phyloP scores from a whole-genome alignment of 2,888 invertebrate genomes.

The Melanotus villosus region DNA sequence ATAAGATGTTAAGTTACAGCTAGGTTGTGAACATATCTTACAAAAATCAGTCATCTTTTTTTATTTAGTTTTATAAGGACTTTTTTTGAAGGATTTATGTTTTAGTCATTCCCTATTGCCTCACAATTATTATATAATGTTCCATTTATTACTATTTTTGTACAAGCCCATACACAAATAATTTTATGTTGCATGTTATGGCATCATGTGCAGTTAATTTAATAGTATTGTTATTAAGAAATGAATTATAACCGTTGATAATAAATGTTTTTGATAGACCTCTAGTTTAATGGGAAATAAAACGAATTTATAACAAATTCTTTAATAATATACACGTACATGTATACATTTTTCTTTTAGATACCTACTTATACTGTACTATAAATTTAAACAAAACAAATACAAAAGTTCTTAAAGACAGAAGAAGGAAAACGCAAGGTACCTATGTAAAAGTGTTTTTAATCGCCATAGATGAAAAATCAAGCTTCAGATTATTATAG shows the following conservation, averaged over 20 bases:
- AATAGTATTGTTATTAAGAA: slow-evolving; percentile 28
- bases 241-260: slow-evolving; percentile 39
- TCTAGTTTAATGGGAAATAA: no score
- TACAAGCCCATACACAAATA: slow-evolving; percentile 21
- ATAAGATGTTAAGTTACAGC: not conserved
- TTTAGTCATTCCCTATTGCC: slow-evolving; percentile 18
- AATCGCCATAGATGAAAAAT: slow-evolving; percentile 8
- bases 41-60: not conserved
- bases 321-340: slow-evolving; percentile 23
- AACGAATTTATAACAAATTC: slow-evolving; percentile 19
- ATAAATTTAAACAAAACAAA: slow-evolving; percentile 31
- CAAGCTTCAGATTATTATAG: slow-evolving; percentile 12
- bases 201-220: slow-evolving; percentile 40
- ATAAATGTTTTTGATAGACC: slow-evolving; percentile 39
- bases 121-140: slow-evolving; percentile 7
- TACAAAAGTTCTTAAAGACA: slow-evolving; percentile 21
- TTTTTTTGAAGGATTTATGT: not conserved
- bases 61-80: slow-evolving; percentile 3
- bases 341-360: slow-evolving; percentile 6
- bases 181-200: slow-evolving; percentile 11
- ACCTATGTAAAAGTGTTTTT: not conserved
- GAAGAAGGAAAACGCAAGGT: not conserved
- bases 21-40: slow-evolving; percentile 17
- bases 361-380: slow-evolving; percentile 20
- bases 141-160: slow-evolving; percentile 32